Conservation (phyloP, 2,888 invertebrate genomes). For the Tachina fera region DNA sequence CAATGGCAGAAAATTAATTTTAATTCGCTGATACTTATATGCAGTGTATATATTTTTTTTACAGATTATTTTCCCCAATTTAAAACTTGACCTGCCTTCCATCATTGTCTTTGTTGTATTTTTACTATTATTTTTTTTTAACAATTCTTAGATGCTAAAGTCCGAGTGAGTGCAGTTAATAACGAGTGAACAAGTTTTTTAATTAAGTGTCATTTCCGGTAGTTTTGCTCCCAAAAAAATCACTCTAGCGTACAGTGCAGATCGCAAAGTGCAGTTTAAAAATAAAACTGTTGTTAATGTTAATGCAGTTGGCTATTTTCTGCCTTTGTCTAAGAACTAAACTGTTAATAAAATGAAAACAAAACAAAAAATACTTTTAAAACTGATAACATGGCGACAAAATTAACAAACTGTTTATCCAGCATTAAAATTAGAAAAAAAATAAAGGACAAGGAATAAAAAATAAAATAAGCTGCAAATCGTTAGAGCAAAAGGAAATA, state of each 20-base stretch:
- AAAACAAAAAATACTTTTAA: background rate
- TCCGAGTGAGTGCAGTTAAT: constrained; percentile 19
- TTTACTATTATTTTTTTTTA: background rate
- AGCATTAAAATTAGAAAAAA: constrained; percentile 17
- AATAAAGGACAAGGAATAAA: background rate
- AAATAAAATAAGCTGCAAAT: constrained; percentile 20
- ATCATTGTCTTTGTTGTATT: background rate
- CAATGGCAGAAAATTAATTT: no score
- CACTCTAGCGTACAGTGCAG: constrained; percentile 37
- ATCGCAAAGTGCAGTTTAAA: constrained; percentile 24
- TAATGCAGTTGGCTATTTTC: constrained; percentile 8
- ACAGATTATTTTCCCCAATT: no score
- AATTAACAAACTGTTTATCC: constrained; percentile 42
- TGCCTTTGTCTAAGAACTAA: background rate
- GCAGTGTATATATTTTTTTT: no score
- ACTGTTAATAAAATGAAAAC: constrained; percentile 2
- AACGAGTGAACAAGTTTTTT: constrained; percentile 11
- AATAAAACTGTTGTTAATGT: constrained; percentile 44
- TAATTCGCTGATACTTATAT: no score
- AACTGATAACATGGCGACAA: constrained; percentile 57
- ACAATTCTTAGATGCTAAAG: constrained; percentile 8
- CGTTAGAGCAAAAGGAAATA: constrained; percentile 16
- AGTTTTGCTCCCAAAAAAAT: constrained; percentile 33
- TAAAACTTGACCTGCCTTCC: background rate
- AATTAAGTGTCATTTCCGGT: constrained; percentile 55